Evolutionary conservation across 1,140 invertebrate genomes (phyloP).

Genomic region (Drosophila pseudoobscura): DNA sequence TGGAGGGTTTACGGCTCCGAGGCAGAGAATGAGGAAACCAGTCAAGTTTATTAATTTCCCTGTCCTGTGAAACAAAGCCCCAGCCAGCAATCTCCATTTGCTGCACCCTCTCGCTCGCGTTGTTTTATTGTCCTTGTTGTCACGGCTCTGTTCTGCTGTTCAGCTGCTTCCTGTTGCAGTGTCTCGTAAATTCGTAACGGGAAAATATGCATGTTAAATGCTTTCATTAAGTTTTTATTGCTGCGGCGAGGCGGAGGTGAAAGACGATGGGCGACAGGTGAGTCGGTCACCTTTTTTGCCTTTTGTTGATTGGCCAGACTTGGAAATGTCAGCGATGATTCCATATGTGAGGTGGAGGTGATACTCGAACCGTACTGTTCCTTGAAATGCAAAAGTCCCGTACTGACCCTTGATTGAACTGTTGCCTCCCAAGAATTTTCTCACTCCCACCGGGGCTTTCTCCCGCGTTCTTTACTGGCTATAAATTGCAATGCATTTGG

Average conservation of each 20-base stretch:
- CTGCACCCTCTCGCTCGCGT: slow-evolving; percentile 17
- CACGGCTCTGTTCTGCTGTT: slow-evolving; percentile 1
- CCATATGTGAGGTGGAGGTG: slow-evolving; percentile 49
- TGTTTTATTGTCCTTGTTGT: slow-evolving; percentile 18
- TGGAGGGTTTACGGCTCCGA: neutral
- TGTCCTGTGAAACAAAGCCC: slow-evolving; percentile 4
- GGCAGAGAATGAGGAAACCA: slow-evolving; percentile 17
- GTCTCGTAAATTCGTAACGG: slow-evolving; percentile 49
- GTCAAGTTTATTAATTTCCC: slow-evolving; percentile 64
- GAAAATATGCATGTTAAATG: slow-evolving; percentile 55
- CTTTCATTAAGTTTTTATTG: slow-evolving; percentile 74
- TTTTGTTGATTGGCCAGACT: slow-evolving; percentile 55
- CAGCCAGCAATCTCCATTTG: slow-evolving; percentile 12
- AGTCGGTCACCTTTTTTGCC: slow-evolving; percentile 16
- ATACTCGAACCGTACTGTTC: slow-evolving; percentile 22
- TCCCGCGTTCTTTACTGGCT: slow-evolving; percentile 7
- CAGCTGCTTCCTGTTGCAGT: slow-evolving; percentile 11
- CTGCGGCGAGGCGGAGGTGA: slow-evolving; percentile 27
- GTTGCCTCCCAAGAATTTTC: neutral
- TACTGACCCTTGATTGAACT: slow-evolving; percentile 14
- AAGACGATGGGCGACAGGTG: slow-evolving; percentile 5
- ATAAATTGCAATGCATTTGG: slow-evolving; percentile 66
- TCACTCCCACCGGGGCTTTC: neutral
- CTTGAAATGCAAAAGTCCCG: slow-evolving; percentile 57
- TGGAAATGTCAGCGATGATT: slow-evolving; percentile 55